Evolutionary conservation across 23 tunicate genomes (phyloP), one percentile per base, ranked within the genome.

Genomic region (Styela plicata): DNA sequence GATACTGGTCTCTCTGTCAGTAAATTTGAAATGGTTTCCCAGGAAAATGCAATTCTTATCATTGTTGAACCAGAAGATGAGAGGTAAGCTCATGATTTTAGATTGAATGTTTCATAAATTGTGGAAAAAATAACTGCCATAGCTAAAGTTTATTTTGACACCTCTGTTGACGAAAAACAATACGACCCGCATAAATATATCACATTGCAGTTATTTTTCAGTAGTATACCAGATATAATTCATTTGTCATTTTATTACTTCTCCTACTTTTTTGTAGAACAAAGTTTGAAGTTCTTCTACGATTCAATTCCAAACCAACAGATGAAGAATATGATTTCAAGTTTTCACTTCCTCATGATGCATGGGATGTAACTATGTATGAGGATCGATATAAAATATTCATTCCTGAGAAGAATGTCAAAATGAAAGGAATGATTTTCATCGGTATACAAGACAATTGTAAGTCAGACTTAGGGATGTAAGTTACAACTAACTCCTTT

Each of bases 11-110:
- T 95, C 52, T 86, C 91, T 24, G 86, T 95, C 74, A 89, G 96
- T 83, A 90, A 90, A 65, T 95, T 95, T 80, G 99, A 95, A 84
- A 96, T 95, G 63, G 83, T 87, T 0, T 83, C 91, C 28, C 70
- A 36, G 19, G 77, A 80, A 81, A 95, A 90, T 80, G 93, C 99
- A 29, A 85, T 95, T 34, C 84, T 95, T 2, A 86, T 89, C 7
- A 27, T 95, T 0, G 79, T 89, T 19, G 99, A 95, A 44, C 99
- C 99, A 19, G 89, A 90, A 29, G 92, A 95, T 69, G 83, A 83
- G 34, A 84, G 92, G 95, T 86, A 36, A 7, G 71, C 16, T 66
- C 10, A 19, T 61, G 64, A 21, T 61, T 61, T 19, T 61, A 61
- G 19, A 19, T 61, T 61, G 20, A 61, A 61, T 21, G 64, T 21